Evolutionary conservation across 2,888 invertebrate species (phyloP).

Genomic region (Neocrepidodera transversa): DNA sequence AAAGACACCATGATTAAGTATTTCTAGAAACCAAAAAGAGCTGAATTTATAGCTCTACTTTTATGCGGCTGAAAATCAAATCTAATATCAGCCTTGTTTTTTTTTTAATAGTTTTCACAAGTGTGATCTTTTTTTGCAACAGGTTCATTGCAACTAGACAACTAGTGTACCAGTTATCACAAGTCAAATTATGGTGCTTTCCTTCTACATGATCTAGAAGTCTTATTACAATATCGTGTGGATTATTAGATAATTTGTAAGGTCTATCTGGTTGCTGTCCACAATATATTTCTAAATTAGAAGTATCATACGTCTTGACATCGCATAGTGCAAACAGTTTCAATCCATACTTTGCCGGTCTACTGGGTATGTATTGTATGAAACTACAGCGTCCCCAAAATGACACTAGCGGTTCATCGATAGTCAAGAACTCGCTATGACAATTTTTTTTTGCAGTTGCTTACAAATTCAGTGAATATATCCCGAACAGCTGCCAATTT

Average conservation of each 20-base stretch:
- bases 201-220: no score
- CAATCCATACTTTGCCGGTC: constrained; percentile 2
- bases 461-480: constrained; percentile 9
- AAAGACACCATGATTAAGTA: neutral
- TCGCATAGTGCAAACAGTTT: no score
- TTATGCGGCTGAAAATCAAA: neutral
- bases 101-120: neutral
- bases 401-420: constrained; percentile 12
- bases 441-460: constrained; percentile 3
- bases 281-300: no score
- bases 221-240: no score
- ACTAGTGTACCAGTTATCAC: no score
- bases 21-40: neutral
- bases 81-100: constrained; percentile 3
- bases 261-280: no score
- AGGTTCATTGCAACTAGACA: no score
- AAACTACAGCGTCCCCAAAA: constrained; percentile 13
- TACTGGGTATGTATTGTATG: constrained; percentile 23
- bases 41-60: no score
- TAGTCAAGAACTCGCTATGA: constrained; percentile 13
- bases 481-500: constrained; percentile 16
- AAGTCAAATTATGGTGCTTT: no score
- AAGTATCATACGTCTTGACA: no score
- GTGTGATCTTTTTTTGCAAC: no score
- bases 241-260: no score